Percentiles rank a stretch among this genome's conserved stretches.
phyloP scores from a whole-genome alignment of 2,113 vertebrate species.

The Neogobius melanostomus region DNA sequence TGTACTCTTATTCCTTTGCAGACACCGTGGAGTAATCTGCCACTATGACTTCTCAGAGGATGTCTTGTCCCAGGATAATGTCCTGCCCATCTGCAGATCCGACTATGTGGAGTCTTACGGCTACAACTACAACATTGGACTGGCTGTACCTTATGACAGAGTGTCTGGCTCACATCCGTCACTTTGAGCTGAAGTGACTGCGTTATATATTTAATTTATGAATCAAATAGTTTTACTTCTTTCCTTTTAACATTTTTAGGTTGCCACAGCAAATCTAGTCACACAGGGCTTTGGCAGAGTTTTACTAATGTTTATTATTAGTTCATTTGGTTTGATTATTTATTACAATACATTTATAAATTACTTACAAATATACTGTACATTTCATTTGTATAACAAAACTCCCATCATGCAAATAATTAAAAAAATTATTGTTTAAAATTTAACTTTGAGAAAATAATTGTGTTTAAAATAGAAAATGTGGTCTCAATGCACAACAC shows the following conservation, averaged over 20 bases:
- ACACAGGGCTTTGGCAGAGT: neutral
- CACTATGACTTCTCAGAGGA: slow-evolving; percentile 89
- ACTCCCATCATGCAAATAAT: neutral
- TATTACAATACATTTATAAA: neutral
- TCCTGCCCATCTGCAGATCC: slow-evolving; percentile 89
- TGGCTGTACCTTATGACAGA: slow-evolving; percentile 82
- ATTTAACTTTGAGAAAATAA: neutral
- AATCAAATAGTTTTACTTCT: neutral
- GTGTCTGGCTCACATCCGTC: slow-evolving; percentile 43
- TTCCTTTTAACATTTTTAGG: neutral
- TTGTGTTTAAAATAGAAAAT: neutral
- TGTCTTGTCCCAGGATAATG: slow-evolving; percentile 73
- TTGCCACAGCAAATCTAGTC: neutral
- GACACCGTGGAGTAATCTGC: slow-evolving; percentile 87
- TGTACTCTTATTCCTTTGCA: slow-evolving; percentile 45
- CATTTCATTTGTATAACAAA: neutral
- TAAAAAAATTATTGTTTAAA: neutral
- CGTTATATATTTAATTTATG: neutral
- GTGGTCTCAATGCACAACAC: slow-evolving; percentile 10
- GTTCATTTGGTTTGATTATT: neutral
- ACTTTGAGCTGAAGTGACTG: slow-evolving; percentile 30
- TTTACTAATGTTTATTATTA: neutral
- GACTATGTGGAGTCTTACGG: slow-evolving; percentile 73
- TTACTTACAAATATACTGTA: neutral
- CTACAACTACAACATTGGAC: slow-evolving; percentile 90